Evolutionary conservation across 2,797 vertebrate genomes (phyloP).

Genomic region (Eutrigla gurnardus): DNA sequence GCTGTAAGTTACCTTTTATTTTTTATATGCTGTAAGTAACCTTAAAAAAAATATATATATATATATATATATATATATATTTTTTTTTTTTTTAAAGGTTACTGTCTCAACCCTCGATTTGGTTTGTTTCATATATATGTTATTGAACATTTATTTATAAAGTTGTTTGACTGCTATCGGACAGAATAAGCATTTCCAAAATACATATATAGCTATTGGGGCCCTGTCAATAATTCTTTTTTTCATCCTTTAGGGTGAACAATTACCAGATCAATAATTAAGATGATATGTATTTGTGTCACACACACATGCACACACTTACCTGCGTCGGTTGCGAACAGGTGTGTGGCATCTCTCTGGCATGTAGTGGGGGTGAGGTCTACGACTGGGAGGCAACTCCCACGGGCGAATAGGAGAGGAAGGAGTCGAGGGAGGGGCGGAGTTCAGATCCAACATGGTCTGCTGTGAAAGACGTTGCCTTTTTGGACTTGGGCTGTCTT

Average conservation of each 20-base stretch:
- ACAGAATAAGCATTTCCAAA: not conserved
- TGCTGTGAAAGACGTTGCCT: constrained; percentile 95
- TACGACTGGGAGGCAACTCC: constrained; percentile 95
- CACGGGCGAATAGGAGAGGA: constrained; percentile 98
- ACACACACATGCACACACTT: constrained; percentile 38
- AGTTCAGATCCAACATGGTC: constrained; percentile 92
- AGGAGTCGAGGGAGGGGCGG: constrained; percentile 91
- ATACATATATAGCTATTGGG: not conserved
- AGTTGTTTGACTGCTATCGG: not conserved
- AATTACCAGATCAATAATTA: not conserved
- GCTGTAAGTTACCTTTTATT: too few species aligned
- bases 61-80: too few species aligned
- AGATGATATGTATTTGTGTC: not conserved
- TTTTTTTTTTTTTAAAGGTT: not conserved
- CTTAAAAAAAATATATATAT: too few species aligned
- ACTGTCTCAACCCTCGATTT: not conserved
- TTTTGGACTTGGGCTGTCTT: constrained; percentile 98
- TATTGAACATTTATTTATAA: not conserved
- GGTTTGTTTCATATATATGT: not conserved
- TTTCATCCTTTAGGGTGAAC: not conserved
- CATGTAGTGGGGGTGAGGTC: constrained; percentile 94
- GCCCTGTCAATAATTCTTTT: not conserved
- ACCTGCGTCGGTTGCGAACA: constrained; percentile 96
- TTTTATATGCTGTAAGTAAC: too few species aligned
- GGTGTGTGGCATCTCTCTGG: constrained; percentile 97